Evolutionary conservation across 1,140 invertebrate species (phyloP), one percentile per base, ranked within the genome.

Genomic region (Ceratitis capitata): DNA sequence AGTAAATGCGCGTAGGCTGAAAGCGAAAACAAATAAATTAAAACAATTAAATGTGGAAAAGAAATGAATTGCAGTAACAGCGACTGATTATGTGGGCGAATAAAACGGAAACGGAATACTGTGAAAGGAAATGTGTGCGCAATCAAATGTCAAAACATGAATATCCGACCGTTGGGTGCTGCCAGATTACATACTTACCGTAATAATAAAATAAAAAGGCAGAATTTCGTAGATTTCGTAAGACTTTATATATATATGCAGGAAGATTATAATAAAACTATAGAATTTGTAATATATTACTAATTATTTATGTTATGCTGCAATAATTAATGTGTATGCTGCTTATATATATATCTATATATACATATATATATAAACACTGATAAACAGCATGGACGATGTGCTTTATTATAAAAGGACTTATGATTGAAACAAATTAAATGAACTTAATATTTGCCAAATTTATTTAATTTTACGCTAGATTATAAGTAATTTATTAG

Each of bases 1-100:
- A 87, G 84, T 51, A 91, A 90, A 58, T 91, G 90, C 82, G 47
- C 83, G 49, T 87, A 83, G 32, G 9, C n/a, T 26, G 39, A 45
- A 78, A 45, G 19, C 1, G 12, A 45, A 32, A 32, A 47, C 39
- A 9, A 19, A n/a, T 39, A 39, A 78, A 10, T 14, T 26, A 45
- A 7, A 16, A 32, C 10, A 9, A 56, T n/a, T 6, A 56, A 69
- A 7, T 1, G n/a, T n/a, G 61, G 61, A 35, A n/a, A n/a, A 32
- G 61, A 14, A 6, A 32, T 0, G 61, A 69, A 69, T 6, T n/a
- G 32, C 29, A 39, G 19, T 45, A 42, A 39, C 14, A 23, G n/a
- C 4, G 58, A 64, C 14, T n/a, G n/a, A n/a, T 64, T 64, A 16
- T 23, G 6, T 32, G 29, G 12, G 23, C 58, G 58, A 32, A 64